A percentile compares a stretch with the other conserved stretches of the same genome.
These are phyloP conservation scores for Paradoxurus hermaphroditus DNA, from an alignment of 2,113 vertebrate genomes.

Conservation along the genomic window DNA sequence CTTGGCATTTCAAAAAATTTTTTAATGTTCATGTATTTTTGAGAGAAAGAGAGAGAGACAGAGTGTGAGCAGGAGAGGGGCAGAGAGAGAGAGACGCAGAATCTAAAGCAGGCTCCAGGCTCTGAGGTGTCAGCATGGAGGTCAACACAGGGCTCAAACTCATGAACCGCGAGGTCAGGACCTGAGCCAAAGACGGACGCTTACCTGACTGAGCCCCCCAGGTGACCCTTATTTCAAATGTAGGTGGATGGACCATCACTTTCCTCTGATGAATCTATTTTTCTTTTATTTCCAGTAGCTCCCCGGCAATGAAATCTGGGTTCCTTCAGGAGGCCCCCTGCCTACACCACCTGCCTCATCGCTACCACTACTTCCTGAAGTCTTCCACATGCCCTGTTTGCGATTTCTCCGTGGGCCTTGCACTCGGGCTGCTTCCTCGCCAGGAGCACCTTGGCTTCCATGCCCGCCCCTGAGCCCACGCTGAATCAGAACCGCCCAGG, in stretches of 20 bases:
- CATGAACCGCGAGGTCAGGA: too few relatives aligned
- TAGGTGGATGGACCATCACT: not conserved
- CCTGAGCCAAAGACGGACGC: too few relatives aligned
- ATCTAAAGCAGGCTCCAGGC: too few relatives aligned
- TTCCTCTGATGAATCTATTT: not conserved
- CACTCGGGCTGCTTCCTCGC: not conserved
- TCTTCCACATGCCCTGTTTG: not conserved
- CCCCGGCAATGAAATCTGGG: not conserved
- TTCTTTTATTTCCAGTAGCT: not conserved
- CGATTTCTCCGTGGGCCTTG: not conserved
- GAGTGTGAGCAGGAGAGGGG: too few relatives aligned
- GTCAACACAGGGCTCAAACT: too few relatives aligned
- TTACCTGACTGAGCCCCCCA: too few relatives aligned
- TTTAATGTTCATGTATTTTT: too few relatives aligned
- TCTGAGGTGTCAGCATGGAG: too few relatives aligned
- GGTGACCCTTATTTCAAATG: not conserved
- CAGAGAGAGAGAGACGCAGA: too few relatives aligned
- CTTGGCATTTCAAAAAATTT: not conserved
- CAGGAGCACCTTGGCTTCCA: not conserved
- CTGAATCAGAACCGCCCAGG: not conserved
- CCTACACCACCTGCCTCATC: not conserved
- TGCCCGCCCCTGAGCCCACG: not conserved
- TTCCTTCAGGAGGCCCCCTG: not conserved
- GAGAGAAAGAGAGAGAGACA: too few relatives aligned
- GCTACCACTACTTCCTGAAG: not conserved